Evolutionary conservation across 2,113 vertebrate genomes (phyloP).

Genomic region (Pica pica): DNA sequence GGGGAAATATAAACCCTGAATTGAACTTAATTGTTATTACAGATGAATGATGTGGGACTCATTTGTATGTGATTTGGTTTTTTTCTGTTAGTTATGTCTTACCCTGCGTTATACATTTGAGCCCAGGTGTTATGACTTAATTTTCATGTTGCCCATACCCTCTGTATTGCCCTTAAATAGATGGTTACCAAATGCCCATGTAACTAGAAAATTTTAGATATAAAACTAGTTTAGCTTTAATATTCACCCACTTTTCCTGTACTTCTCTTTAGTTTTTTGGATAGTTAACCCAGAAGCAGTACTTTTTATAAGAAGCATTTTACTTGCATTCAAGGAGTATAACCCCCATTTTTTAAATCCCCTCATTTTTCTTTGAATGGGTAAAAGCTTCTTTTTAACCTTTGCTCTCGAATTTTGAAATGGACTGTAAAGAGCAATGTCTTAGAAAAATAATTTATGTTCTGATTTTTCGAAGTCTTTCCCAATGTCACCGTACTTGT

Average conservation of each 20-base stretch:
- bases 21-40: conserved; percentile 61
- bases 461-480: background rate
- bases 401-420: background rate
- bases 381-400: background rate
- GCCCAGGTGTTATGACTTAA: conserved; percentile 36
- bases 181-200: background rate
- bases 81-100: conserved; percentile 41
- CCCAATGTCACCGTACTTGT: background rate
- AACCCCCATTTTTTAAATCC: rapidly evolving
- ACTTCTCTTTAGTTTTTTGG: background rate
- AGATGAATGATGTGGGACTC: conserved; percentile 56
- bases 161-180: background rate
- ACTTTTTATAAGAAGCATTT: background rate
- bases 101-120: background rate
- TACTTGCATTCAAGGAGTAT: background rate
- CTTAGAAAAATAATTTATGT: background rate
- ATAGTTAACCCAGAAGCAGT: background rate
- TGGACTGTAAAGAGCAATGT: background rate
- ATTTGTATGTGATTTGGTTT: conserved; percentile 41
- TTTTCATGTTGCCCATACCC: background rate
- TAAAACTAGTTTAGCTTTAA: background rate
- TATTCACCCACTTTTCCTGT: background rate
- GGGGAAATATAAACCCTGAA: conserved; percentile 60
- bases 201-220: background rate
- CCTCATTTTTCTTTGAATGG: background rate